Evolutionary conservation across 2,888 invertebrate genomes (phyloP), one percentile per base, ranked within the genome.

Genomic region (Nomada ferruginata): DNA sequence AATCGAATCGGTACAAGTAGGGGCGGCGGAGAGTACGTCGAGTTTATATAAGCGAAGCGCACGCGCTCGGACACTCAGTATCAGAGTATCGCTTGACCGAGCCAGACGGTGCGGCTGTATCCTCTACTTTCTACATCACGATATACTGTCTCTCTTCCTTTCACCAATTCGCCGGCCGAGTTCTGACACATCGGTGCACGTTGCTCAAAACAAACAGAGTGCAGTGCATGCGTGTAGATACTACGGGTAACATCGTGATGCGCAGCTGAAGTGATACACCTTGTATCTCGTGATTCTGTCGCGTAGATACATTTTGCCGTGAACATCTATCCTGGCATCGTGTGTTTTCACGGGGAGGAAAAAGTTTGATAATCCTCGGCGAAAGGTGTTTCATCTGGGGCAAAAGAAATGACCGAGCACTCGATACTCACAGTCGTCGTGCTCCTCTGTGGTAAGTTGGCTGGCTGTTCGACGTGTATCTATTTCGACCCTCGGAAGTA

Each of bases 11-110:
- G n/a, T 59, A 50, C 20, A 36, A n/a, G 23, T 9, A 36, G 15
- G 11, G 52, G 61, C 7, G 60, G 60, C 10, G 63, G 60, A 59
- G 63, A 18, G 63, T 44, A 20, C 18, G 23, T 20, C 47, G 76
- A 79, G 69, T 71, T 83, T 83, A 83, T 83, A 87, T 85, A 85
- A 87, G 68, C 13, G 1, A 2, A 59, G 75, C 85, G 83, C 85
- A 79, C 57, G 87, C 87, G 86, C 76, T 20, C 53, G 36, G 1
- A 13, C 15, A 18, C 23, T 81, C 73, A 81, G 84, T 81, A 57
- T 83, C 53, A 26, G 23, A 76, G 55, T 44, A 60, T 73, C 68
- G 59, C 20, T 47, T 23, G 52, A 2, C 10, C 11, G 1, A 47
- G 59, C 18, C 11, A n/a, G 7, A 4, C 29, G 2, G 29, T 53